These are phyloP conservation scores for Trilocha varians DNA, from an alignment of 2,888 invertebrate species.

Conservation along the genomic window DNA sequence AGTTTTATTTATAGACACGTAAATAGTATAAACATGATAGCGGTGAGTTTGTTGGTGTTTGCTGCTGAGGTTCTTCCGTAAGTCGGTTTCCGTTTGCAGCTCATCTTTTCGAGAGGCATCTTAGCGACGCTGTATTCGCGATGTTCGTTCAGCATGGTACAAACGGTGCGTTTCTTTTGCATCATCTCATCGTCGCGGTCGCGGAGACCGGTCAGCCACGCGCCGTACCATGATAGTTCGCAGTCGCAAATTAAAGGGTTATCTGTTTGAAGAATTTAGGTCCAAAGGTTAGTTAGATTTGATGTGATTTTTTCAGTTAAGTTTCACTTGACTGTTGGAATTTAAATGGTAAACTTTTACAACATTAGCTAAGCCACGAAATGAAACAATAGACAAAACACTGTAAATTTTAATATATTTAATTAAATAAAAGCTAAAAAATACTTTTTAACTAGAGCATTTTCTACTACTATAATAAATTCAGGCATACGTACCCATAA, in stretches of 20 bases:
- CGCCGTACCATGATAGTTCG: constrained; percentile 90
- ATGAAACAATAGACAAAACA: too few relatives aligned
- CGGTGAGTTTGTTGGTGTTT: constrained; percentile 28
- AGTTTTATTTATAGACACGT: constrained; percentile 46
- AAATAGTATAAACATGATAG: constrained; percentile 33
- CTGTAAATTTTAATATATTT: too few relatives aligned
- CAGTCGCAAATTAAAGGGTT: constrained; percentile 92
- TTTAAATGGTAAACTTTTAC: too few relatives aligned
- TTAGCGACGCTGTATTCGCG: constrained; percentile 87
- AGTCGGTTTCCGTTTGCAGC: constrained; percentile 80
- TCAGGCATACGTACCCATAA: constrained; percentile 79
- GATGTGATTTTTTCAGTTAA: too few relatives aligned
- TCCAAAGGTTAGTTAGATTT: too few relatives aligned
- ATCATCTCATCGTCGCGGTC: constrained; percentile 91
- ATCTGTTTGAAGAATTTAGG: constrained; percentile 76
- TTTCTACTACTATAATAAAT: too few relatives aligned
- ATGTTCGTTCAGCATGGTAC: constrained; percentile 85
- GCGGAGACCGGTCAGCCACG: constrained; percentile 83
- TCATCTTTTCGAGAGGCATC: constrained; percentile 88
- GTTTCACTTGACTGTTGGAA: too few relatives aligned
- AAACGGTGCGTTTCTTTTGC: constrained; percentile 88
- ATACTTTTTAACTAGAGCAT: too few relatives aligned
- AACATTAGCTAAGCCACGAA: too few relatives aligned
- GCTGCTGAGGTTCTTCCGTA: constrained; percentile 49
- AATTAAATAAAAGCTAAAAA: too few relatives aligned